These are phyloP conservation scores for Fopius arisanus DNA, from an alignment of 1,140 invertebrate species.

Conservation along the genomic window DNA sequence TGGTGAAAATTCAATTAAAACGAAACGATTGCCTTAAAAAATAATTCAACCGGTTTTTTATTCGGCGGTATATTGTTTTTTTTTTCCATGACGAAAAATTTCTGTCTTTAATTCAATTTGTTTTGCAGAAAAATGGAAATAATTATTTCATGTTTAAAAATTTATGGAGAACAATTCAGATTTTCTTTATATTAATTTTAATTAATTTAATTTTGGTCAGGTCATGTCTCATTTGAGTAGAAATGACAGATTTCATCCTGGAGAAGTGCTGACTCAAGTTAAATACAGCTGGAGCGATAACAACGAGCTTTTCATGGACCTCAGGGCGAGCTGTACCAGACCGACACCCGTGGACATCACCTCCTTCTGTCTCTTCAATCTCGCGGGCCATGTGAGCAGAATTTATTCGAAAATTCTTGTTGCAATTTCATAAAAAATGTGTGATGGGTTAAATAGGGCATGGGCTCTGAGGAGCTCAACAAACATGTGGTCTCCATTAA, in stretches of 20 bases:
- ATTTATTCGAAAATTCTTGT: neutral
- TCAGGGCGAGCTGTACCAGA: constrained; percentile 67
- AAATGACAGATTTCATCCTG: constrained; percentile 69
- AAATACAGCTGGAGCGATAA: constrained; percentile 69
- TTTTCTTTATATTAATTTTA: too few species aligned
- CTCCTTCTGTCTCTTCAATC: constrained; percentile 76
- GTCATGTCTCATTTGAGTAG: constrained; percentile 63
- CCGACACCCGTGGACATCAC: constrained; percentile 72
- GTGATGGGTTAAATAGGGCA: constrained; percentile 48
- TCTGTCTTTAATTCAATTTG: too few species aligned
- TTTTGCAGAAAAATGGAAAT: too few species aligned
- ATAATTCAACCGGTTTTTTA: too few species aligned
- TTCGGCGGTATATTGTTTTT: too few species aligned
- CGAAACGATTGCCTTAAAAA: neutral
- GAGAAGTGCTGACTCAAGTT: constrained; percentile 64
- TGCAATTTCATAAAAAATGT: constrained; percentile 34
- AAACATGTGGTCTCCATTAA: constrained; percentile 68
- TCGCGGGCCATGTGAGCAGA: constrained; percentile 68
- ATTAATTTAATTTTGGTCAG: constrained; percentile 30
- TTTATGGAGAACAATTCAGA: too few species aligned
- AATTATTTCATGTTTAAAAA: too few species aligned
- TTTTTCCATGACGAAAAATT: too few species aligned
- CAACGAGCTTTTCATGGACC: constrained; percentile 70
- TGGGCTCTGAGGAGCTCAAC: constrained; percentile 57
- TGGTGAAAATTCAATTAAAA: constrained; percentile 8